These are phyloP conservation scores for Phrynocephalus forsythii DNA, from an alignment of 2,797 vertebrate species.

Conservation along the genomic window DNA sequence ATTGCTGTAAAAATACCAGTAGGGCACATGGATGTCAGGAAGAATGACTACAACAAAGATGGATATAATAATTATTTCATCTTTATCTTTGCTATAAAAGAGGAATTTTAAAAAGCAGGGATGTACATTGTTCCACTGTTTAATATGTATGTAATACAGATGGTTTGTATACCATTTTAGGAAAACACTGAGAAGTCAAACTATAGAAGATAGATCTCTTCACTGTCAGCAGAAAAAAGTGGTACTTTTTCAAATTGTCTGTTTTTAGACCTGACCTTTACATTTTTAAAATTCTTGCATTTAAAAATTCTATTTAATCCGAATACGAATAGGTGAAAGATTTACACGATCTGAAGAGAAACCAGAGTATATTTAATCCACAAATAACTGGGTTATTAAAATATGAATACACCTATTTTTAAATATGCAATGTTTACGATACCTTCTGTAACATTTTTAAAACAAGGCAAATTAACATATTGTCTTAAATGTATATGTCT, in stretches of 20 bases:
- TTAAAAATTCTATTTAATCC: neutral
- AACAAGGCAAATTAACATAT: neutral
- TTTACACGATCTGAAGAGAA: too few relatives aligned
- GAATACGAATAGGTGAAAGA: too few relatives aligned
- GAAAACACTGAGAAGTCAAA: slow-evolving; percentile 45
- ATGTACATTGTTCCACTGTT: slow-evolving; percentile 31
- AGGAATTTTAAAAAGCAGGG: slow-evolving; percentile 35
- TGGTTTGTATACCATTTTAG: slow-evolving; percentile 52
- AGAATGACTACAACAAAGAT: slow-evolving; percentile 41
- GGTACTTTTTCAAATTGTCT: neutral
- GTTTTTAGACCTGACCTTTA: neutral
- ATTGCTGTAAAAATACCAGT: slow-evolving; percentile 33
- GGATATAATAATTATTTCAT: slow-evolving; percentile 61
- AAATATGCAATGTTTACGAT: neutral
- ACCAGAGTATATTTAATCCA: neutral
- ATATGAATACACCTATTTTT: neutral
- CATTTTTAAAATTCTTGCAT: neutral
- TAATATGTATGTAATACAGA: slow-evolving; percentile 34
- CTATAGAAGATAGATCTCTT: neutral
- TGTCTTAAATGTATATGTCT: neutral
- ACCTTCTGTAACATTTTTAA: neutral
- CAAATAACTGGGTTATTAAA: neutral
- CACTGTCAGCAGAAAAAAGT: neutral
- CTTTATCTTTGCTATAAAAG: slow-evolving; percentile 47
- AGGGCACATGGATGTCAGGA: slow-evolving; percentile 31